Evolutionary conservation across 1,140 invertebrate genomes (phyloP).

Genomic region (Anagrus nilaparvatae): DNA sequence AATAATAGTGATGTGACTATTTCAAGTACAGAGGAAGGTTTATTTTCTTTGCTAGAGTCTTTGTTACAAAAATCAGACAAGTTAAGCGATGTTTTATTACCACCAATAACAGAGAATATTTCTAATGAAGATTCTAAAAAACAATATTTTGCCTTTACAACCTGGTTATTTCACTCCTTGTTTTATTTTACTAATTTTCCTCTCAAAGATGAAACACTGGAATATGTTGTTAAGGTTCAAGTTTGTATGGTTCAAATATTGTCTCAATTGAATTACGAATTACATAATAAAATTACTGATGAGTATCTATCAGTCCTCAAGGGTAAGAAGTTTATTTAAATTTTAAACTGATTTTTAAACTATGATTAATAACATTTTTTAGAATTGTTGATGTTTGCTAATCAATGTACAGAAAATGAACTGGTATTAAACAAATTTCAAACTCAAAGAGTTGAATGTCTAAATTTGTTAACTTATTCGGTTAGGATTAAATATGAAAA

Average conservation of each 20-base stretch:
- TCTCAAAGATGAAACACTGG: constrained; percentile 20
- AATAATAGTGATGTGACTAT: constrained; percentile 17
- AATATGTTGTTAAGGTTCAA: constrained; percentile 30
- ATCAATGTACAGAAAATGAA: constrained; percentile 10
- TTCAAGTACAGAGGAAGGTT: constrained; percentile 16
- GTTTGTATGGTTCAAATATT: constrained; percentile 32
- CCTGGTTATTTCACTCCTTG: constrained; percentile 35
- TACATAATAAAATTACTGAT: constrained; percentile 24
- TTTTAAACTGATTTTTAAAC: constrained; percentile 1
- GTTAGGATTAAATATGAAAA: constrained; percentile 20
- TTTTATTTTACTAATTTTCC: constrained; percentile 28
- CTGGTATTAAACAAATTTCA: constrained; percentile 24
- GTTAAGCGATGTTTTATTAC: constrained; percentile 28
- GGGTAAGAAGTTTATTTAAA: constrained; percentile 17
- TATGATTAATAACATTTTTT: constrained; percentile 9
- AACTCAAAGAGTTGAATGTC: constrained; percentile 19
- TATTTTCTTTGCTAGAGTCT: constrained; percentile 26
- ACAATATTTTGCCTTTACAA: constrained; percentile 32
- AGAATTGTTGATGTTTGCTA: constrained; percentile 23
- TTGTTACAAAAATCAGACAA: constrained; percentile 25
- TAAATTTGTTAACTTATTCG: constrained; percentile 27
- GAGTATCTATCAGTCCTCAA: constrained; percentile 30
- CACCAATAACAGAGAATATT: constrained; percentile 17
- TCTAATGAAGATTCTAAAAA: constrained; percentile 17
- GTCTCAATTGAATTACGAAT: constrained; percentile 22